Evolutionary conservation across 1,140 invertebrate species (phyloP), one percentile per base, ranked within the genome.

Genomic region (Vanessa tameamea): DNA sequence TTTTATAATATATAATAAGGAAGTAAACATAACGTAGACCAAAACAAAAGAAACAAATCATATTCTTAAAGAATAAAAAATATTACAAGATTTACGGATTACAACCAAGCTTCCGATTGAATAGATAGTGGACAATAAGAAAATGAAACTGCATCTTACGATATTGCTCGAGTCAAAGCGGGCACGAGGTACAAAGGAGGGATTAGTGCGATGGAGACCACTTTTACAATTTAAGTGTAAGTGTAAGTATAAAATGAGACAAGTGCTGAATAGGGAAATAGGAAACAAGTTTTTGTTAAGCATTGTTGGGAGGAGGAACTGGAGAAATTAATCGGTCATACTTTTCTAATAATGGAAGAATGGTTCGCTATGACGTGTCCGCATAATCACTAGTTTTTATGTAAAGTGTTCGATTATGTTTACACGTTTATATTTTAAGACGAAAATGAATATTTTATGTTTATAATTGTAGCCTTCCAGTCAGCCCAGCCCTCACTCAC

Each of bases 161-260:
- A 66, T 72, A 73, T 73, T 73, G 71, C 55, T 12, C 11, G 55
- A 73, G 64, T 67, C 64, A 63, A 73, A 73, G 64, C 53, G 53
- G 66, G 6, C 51, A 55, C 55, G 55, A 70, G n/a, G 15, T 57
- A 69, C 61, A 74, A 74, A 74, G 73, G 51, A 50, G 47, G 67
- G 66, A 74, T 74, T 74, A 69, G 73, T 59, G 55, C 55, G 23
- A 55, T 14, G n/a, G 23, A 14, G 11, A 59, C 53, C 53, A 57
- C 55, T 26, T 59, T 26, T 59, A 59, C 55, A 59, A 59, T 59
- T 5, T 59, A 11, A 23, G 31, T 26, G 55, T 59, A 26, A 53
- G 8, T 51, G 23, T 20, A 50, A n/a, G 69, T 64, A 64, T 68
- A 59, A 59, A 59, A 59, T 59, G 55, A 26, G 55, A 26, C 55